Conservation (phyloP, 2,113 vertebrate species). For the Indri indri region DNA sequence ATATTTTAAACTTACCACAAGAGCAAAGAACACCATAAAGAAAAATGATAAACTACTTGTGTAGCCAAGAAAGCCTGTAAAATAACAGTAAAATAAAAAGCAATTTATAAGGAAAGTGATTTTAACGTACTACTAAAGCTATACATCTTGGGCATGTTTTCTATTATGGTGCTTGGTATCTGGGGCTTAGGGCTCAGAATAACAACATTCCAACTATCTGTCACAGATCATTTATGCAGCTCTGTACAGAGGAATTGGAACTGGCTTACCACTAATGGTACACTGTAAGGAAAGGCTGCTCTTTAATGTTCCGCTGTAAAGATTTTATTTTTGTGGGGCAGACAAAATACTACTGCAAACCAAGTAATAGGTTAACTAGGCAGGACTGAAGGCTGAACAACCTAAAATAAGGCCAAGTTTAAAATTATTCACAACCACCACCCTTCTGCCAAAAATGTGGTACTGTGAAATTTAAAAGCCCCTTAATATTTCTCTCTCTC, state of each 20-base stretch:
- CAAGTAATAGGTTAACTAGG: conserved; percentile 87
- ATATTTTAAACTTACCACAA: conserved; percentile 93
- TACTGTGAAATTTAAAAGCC: conserved; percentile 78
- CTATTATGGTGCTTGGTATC: conserved; percentile 85
- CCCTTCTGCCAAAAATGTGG: conserved; percentile 77
- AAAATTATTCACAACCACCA: conserved; percentile 75
- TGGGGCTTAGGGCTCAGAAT: conserved; percentile 86
- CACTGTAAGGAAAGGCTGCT: conserved; percentile 86
- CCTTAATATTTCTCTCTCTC: background rate
- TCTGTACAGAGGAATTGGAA: conserved; percentile 87
- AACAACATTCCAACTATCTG: conserved; percentile 89
- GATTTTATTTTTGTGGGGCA: conserved; percentile 89
- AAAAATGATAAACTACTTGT: conserved; percentile 96
- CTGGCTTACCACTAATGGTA: conserved; percentile 89
- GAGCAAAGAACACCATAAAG: conserved; percentile 94
- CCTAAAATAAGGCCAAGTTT: conserved; percentile 72
- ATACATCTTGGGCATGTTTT: conserved; percentile 86
- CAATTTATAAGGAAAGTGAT: conserved; percentile 90
- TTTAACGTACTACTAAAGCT: conserved; percentile 84
- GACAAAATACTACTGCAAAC: conserved; percentile 87
- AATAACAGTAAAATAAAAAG: conserved; percentile 87
- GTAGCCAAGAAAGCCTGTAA: conserved; percentile 97
- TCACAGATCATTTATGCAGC: conserved; percentile 88
- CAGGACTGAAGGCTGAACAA: conserved; percentile 82
- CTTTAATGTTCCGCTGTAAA: conserved; percentile 89